Evolutionary conservation across 2,113 vertebrate genomes (phyloP).

Genomic region (Cinclus cinclus): DNA sequence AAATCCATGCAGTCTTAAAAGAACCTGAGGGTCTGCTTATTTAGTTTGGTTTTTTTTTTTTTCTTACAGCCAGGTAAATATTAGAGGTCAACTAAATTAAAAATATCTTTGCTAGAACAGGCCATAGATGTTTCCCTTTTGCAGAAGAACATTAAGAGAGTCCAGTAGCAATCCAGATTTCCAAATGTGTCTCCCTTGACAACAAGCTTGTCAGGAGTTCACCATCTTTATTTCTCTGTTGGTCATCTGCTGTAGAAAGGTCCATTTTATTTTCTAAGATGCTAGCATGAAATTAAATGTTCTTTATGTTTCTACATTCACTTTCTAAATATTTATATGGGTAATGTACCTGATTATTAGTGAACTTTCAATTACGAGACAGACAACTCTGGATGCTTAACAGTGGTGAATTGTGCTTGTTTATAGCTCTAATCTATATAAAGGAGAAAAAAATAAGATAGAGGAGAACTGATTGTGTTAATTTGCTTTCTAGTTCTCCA

Average conservation of each 20-base stretch:
- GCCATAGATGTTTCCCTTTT: background rate
- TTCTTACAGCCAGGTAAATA: conserved; percentile 25
- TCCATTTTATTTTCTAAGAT: background rate
- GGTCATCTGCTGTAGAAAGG: background rate
- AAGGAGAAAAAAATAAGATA: background rate
- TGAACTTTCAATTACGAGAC: background rate
- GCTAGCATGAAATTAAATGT: background rate
- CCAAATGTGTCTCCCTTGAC: background rate
- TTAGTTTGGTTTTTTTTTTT: conserved; percentile 25
- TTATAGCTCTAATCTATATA: background rate
- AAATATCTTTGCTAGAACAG: background rate
- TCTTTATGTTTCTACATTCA: background rate
- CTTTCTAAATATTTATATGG: background rate
- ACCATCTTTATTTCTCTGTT: background rate
- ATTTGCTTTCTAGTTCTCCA: background rate
- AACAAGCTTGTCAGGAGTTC: background rate
- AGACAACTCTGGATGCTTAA: background rate
- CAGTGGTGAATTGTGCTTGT: background rate
- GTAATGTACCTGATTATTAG: background rate
- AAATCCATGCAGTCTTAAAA: background rate
- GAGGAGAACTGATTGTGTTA: background rate
- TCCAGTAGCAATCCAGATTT: background rate
- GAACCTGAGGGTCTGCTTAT: background rate
- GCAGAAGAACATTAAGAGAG: background rate
- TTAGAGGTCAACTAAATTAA: background rate